Evolutionary conservation across 1,140 invertebrate genomes (phyloP).

Genomic region (Acromyrmex charruanus): DNA sequence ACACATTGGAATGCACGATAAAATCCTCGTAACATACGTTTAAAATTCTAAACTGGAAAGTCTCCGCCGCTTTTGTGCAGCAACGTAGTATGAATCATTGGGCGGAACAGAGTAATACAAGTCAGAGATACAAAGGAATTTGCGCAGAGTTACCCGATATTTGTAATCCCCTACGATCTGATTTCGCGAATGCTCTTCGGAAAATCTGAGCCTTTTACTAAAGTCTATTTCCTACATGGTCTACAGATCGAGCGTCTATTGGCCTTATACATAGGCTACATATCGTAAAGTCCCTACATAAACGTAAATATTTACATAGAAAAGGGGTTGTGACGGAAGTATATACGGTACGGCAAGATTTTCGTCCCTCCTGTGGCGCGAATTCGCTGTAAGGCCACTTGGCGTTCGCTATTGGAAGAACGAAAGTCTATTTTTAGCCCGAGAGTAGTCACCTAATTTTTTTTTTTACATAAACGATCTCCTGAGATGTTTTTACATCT

Average conservation of each 20-base stretch:
- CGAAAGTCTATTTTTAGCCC: not conserved
- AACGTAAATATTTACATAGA: slow-evolving; percentile 77
- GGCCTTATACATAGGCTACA: slow-evolving; percentile 49
- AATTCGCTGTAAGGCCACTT: slow-evolving; percentile 39
- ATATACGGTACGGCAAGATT: slow-evolving; percentile 46
- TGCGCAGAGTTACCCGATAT: slow-evolving; percentile 32
- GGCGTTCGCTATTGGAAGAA: slow-evolving; percentile 7
- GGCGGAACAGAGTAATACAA: slow-evolving; percentile 8
- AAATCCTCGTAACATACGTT: not conserved
- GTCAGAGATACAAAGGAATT: slow-evolving; percentile 20
- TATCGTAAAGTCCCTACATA: slow-evolving; percentile 35
- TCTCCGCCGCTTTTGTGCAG: not conserved
- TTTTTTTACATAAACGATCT: too few species aligned
- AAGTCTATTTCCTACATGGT: slow-evolving; percentile 53
- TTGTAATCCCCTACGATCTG: slow-evolving; percentile 49
- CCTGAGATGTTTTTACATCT: too few species aligned
- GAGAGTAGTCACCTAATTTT: too few species aligned
- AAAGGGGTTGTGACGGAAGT: not conserved
- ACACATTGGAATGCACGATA: not conserved
- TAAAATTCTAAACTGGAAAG: slow-evolving; percentile 33
- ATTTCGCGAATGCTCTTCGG: slow-evolving; percentile 22
- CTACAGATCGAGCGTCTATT: slow-evolving; percentile 57
- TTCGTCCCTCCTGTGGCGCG: slow-evolving; percentile 7
- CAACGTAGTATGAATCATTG: not conserved
- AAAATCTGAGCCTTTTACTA: slow-evolving; percentile 54